phyloP scores from a whole-genome alignment of 2,113 vertebrate genomes.

The Platanista minor region DNA sequence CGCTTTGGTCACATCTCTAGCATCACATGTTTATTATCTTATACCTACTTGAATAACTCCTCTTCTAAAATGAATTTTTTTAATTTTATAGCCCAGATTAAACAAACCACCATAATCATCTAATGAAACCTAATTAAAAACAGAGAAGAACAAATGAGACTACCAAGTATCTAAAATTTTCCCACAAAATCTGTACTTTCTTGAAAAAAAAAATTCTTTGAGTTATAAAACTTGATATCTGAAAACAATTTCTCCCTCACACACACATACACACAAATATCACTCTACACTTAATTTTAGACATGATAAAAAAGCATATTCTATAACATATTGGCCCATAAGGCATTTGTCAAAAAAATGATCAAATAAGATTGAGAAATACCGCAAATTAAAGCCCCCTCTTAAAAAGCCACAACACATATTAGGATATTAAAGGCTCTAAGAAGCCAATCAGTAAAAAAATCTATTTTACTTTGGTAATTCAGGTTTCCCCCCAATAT shows the following conservation, averaged over 20 bases:
- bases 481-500: neutral
- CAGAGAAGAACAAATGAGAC: neutral
- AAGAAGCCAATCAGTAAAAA: neutral
- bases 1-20: neutral
- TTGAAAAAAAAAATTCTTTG: neutral
- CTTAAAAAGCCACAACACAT: neutral
- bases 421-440: neutral
- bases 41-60: neutral
- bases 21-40: constrained; percentile 7
- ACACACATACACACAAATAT: neutral
- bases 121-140: constrained; percentile 31
- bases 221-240: neutral
- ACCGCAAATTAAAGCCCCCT: neutral
- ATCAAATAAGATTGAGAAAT: constrained; percentile 23
- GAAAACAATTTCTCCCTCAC: neutral
- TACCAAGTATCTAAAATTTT: constrained; percentile 15
- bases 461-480: neutral
- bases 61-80: neutral
- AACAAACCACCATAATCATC: neutral
- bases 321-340: neutral
- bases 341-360: neutral
- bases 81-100: neutral
- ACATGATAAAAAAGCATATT: neutral
- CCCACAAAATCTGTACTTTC: constrained; percentile 18
- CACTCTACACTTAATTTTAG: neutral